Evolutionary conservation across 2,797 vertebrate genomes (phyloP).

Genomic region (Pachyuromys duprasi): DNA sequence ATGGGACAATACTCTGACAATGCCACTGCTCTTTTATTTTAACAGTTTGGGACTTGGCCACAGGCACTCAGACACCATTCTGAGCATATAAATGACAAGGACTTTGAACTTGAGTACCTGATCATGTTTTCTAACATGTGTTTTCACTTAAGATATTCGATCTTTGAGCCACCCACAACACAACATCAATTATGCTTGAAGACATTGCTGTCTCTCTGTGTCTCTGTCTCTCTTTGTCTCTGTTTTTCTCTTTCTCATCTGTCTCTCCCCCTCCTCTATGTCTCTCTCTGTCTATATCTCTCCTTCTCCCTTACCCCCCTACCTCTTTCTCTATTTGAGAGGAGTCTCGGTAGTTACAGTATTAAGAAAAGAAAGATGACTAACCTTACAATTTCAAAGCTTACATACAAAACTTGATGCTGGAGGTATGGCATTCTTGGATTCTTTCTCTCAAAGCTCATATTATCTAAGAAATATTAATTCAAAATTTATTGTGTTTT

Average conservation of each 20-base stretch:
- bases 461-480: conserved; percentile 25
- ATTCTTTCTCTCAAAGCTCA: conserved; percentile 6
- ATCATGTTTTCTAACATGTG: conserved; percentile 60
- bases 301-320: neutral
- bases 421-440: neutral
- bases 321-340: neutral
- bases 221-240: neutral
- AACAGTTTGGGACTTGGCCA: conserved; percentile 13
- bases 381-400: neutral
- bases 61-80: conserved; percentile 6
- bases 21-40: conserved; percentile 57
- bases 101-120: conserved; percentile 36
- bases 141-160: conserved; percentile 63
- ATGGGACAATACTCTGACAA: conserved; percentile 19
- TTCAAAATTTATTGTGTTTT: neutral
- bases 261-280: neutral
- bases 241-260: neutral
- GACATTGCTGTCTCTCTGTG: neutral
- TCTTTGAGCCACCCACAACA: conserved; percentile 31
- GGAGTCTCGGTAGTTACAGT: neutral
- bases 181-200: neutral
- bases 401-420: neutral
- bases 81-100: conserved; percentile 47
- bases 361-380: neutral
- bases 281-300: neutral